Evolutionary conservation across 2,113 vertebrate genomes (phyloP), one percentile per base, ranked within the genome.

Genomic region (Varanus salvator): DNA sequence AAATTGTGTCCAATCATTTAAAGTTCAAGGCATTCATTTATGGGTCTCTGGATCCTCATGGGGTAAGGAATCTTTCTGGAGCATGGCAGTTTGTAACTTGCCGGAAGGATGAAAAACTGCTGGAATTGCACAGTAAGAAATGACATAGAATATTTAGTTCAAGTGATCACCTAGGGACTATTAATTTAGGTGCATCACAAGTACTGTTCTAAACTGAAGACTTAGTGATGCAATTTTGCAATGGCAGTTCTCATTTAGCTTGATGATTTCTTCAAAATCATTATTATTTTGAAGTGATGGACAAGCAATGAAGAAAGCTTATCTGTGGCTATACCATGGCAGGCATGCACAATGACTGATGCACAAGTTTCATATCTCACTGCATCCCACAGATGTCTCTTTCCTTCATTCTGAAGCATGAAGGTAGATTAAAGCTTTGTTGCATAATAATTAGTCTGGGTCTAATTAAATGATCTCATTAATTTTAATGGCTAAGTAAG

Each of bases 401-500:
- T 88, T 68, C 38, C 60, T 87, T 80, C 75, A 80, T 29, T 80
- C 68, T 78, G 86, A 87, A 87, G 38, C 57, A 68, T 31, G 60
- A 78, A 78, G 86, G 86, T 87, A 87, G 60, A 80, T 68, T 88
- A 82, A 29, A 83, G 80, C 19, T 64, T 89, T 75, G 29, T 64
- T 84, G 80, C 80, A 66, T 69, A 83, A 83, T 83, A 84, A 75
- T 83, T 66, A 75, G 54, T 31, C 57, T 83, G 54, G 50, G 23
- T 75, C 80, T 89, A 76, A 83, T 89, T 89, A 89, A 89, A 84
- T 84, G 48, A 75, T 89, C 52, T 50, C 87, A 83, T 75, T 75
- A 89, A 89, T 89, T 89, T 89, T 83, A 89, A 82, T 88, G 60
- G 54, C 80, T 83, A 89, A 89, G 87, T 25, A 60, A 89, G 54